Conservation (phyloP, 2,797 vertebrate species). For the Cyprinella venusta region DNA sequence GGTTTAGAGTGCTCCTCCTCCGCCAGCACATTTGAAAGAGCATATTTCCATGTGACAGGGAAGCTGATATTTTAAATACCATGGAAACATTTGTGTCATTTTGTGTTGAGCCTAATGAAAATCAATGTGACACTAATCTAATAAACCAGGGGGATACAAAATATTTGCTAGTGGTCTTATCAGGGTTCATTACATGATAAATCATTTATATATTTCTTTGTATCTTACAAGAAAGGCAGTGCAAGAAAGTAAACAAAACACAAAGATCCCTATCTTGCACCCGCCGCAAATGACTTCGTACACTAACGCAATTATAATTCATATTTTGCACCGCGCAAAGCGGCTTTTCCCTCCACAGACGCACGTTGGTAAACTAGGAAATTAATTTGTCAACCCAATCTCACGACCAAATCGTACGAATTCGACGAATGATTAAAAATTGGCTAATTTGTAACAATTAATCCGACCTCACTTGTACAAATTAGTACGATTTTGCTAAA, state of each 20-base stretch:
- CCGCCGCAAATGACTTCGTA: too few relatives aligned
- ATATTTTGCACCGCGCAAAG: too few relatives aligned
- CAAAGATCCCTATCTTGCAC: background rate
- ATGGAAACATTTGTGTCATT: constrained; percentile 28
- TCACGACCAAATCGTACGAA: too few relatives aligned
- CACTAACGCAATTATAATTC: too few relatives aligned
- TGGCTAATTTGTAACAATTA: too few relatives aligned
- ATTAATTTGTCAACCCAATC: too few relatives aligned
- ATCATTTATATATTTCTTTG: background rate
- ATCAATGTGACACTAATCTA: constrained; percentile 23
- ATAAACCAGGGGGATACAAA: constrained; percentile 1
- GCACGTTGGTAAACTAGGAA: too few relatives aligned
- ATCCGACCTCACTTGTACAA: too few relatives aligned
- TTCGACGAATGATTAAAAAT: too few relatives aligned
- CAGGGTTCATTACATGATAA: background rate
- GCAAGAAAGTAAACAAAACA: background rate
- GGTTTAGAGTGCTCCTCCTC: constrained; percentile 6
- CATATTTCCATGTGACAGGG: background rate
- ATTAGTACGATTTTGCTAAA: too few relatives aligned
- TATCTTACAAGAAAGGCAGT: background rate
- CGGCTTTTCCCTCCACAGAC: too few relatives aligned
- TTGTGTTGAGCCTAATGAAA: constrained; percentile 17
- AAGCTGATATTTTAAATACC: constrained; percentile 21
- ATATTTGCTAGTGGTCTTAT: background rate
- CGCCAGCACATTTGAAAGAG: constrained; percentile 5